Percentiles rank a stretch among this genome's conserved stretches.
These are phyloP conservation scores for Mixornis gularis DNA, from an alignment of 2,113 vertebrate species.

Conservation along the genomic window DNA sequence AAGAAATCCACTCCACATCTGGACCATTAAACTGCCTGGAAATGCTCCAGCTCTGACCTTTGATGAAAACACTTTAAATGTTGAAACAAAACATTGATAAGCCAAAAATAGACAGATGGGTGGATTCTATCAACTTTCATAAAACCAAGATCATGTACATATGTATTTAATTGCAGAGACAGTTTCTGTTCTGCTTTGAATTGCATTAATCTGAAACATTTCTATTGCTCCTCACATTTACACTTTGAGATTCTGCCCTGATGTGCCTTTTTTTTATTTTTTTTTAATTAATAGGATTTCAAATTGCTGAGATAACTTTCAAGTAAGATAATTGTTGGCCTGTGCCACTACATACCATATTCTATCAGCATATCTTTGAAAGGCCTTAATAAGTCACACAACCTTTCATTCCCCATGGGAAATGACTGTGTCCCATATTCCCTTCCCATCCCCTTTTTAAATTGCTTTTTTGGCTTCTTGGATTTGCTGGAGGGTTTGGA, in stretches of 20 bases:
- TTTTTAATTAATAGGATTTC: background rate
- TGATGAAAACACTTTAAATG: constrained; percentile 17
- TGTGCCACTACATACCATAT: background rate
- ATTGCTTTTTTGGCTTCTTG: background rate
- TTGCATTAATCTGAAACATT: constrained; percentile 23
- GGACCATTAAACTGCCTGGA: constrained; percentile 16
- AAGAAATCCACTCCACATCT: constrained; percentile 25
- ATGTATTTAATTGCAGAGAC: constrained; percentile 4
- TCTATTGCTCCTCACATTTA: background rate
- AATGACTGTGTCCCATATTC: background rate
- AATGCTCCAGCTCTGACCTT: background rate
- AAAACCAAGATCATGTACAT: background rate
- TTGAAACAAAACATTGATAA: constrained; percentile 44
- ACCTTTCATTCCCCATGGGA: background rate
- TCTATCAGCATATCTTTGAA: constrained; percentile 2
- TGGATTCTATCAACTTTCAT: background rate
- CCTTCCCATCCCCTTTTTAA: background rate
- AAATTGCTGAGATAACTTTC: constrained; percentile 12
- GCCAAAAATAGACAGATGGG: background rate
- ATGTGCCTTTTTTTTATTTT: background rate
- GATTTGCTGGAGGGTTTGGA: background rate
- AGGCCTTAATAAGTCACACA: background rate
- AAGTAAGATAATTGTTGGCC: background rate
- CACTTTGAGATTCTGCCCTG: background rate
- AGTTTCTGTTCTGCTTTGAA: constrained; percentile 23